Evolutionary conservation across 2,113 vertebrate genomes (phyloP).

Genomic region (Podarcis cretensis): DNA sequence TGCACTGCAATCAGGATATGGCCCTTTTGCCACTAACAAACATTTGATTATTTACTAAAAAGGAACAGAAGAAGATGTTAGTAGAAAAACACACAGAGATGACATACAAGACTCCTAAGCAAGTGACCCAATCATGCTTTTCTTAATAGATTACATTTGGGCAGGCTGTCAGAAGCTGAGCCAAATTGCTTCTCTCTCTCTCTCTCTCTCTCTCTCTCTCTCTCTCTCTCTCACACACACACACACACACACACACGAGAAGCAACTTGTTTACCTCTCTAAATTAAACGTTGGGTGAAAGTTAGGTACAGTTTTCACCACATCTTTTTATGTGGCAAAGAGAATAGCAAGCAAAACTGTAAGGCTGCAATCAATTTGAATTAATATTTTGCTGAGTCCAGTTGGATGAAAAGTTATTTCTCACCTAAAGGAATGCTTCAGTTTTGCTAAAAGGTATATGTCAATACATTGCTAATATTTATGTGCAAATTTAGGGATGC

Average conservation of each 20-base stretch:
- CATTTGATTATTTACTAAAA: slow-evolving; percentile 38
- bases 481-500: not conserved
- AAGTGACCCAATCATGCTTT: not conserved
- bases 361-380: too few relatives aligned
- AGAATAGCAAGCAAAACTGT: not conserved
- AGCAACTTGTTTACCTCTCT: not conserved
- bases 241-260: not conserved
- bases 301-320: not conserved
- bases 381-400: too few relatives aligned
- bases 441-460: not conserved
- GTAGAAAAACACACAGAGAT: slow-evolving; percentile 5
- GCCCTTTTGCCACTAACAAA: not conserved
- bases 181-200: not conserved
- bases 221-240: not conserved
- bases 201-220: too few relatives aligned
- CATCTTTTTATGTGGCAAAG: not conserved
- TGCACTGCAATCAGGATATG: not conserved
- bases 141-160: slow-evolving; percentile 9
- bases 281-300: not conserved
- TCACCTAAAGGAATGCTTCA: not conserved
- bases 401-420: not conserved
- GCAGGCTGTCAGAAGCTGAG: slow-evolving; percentile 19
- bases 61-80: slow-evolving; percentile 44
- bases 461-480: not conserved
- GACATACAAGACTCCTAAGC: not conserved